Evolutionary conservation across 2,888 invertebrate species (phyloP).

Genomic region (Tinea pellionella): DNA sequence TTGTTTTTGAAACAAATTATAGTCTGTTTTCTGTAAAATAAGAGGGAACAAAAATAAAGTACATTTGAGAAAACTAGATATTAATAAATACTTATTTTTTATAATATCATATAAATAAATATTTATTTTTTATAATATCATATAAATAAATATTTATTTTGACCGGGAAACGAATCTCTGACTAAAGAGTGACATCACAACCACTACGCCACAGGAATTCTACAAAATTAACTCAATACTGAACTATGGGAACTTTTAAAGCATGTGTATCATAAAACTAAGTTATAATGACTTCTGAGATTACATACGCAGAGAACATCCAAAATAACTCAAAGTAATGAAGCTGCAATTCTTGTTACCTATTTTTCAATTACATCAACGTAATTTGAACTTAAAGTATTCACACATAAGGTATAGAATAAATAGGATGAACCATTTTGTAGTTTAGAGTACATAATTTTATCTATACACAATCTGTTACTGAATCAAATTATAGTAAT

Average conservation of each 20-base stretch:
- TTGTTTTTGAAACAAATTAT: too few relatives aligned
- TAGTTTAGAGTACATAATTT: background rate
- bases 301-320: background rate
- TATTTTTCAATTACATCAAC: background rate
- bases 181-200: too few relatives aligned
- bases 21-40: too few relatives aligned
- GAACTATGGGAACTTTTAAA: background rate
- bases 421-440: background rate
- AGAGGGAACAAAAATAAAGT: too few relatives aligned
- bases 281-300: background rate
- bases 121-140: background rate
- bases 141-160: too few relatives aligned
- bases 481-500: background rate
- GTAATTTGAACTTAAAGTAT: background rate
- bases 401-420: background rate
- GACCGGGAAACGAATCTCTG: too few relatives aligned
- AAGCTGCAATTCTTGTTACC: background rate
- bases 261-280: constrained; percentile 1
- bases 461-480: background rate
- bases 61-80: too few relatives aligned
- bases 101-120: background rate
- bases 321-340: background rate
- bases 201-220: too few relatives aligned
- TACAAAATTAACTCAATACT: background rate
- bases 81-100: too few relatives aligned